These are phyloP conservation scores for Chlorocebus sabaeus DNA, from an alignment of 2,113 vertebrate species.

Conservation along the genomic window DNA sequence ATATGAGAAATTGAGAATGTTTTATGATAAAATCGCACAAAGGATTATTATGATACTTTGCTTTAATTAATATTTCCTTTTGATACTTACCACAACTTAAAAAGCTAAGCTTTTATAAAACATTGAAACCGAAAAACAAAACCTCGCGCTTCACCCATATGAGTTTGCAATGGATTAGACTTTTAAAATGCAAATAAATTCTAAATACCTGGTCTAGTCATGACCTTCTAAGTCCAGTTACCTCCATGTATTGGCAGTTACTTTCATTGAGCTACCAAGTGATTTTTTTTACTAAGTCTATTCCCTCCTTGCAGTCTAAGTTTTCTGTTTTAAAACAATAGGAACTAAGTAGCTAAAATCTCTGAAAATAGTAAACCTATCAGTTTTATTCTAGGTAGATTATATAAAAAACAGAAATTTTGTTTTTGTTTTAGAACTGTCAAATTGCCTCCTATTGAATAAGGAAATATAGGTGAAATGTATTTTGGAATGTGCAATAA, in stretches of 20 bases:
- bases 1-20: not conserved
- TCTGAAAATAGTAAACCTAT: not conserved
- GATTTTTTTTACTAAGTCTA: not conserved
- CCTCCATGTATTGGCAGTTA: not conserved
- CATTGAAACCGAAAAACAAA: not conserved
- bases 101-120: not conserved
- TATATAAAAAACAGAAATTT: not conserved
- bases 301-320: not conserved
- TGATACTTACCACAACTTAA: not conserved
- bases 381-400: not conserved
- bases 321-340: not conserved
- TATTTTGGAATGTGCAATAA: not conserved
- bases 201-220: not conserved
- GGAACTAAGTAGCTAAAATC: not conserved
- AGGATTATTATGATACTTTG: not conserved
- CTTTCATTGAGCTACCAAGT: not conserved
- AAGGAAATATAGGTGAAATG: not conserved
- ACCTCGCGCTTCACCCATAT: not conserved
- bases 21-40: not conserved
- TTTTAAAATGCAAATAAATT: conserved; percentile 6
- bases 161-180: not conserved
- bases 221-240: not conserved
- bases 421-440: not conserved
- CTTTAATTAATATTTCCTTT: not conserved
- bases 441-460: not conserved